phyloP scores from a whole-genome alignment of 2,113 vertebrate genomes.

The Cyrtonyx montezumae region DNA sequence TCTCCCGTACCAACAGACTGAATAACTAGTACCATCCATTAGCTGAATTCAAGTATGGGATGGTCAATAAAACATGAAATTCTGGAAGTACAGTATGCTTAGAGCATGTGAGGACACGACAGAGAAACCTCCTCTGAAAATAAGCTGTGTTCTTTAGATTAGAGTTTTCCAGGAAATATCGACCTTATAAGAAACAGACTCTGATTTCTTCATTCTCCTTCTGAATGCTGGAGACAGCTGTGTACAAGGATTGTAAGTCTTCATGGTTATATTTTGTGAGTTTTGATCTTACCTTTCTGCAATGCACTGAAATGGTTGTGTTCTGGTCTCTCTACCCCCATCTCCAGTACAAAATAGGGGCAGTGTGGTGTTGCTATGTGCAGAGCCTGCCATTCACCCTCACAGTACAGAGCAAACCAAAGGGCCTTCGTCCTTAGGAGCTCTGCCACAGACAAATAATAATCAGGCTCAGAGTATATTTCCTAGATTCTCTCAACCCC shows the following conservation, averaged over 20 bases:
- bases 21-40: slow-evolving; percentile 4
- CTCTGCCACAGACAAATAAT: background rate
- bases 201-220: background rate
- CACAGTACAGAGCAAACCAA: background rate
- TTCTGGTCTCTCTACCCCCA: background rate
- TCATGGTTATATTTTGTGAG: background rate
- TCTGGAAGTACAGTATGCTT: background rate
- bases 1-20: background rate
- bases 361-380: accelerated
- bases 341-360: accelerated
- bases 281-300: background rate
- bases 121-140: background rate
- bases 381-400: background rate
- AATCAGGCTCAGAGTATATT: background rate
- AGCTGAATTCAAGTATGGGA: background rate
- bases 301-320: background rate
- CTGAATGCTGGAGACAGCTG: background rate
- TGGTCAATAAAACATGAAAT: slow-evolving; percentile 14
- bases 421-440: background rate
- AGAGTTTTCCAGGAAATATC: background rate
- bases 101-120: background rate
- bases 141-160: background rate
- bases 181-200: background rate
- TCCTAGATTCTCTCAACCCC: background rate
- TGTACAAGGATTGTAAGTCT: background rate